Base-by-base conservation (phyloP, 1,140 invertebrate genomes). In the Drosophila arawakana region DNA sequence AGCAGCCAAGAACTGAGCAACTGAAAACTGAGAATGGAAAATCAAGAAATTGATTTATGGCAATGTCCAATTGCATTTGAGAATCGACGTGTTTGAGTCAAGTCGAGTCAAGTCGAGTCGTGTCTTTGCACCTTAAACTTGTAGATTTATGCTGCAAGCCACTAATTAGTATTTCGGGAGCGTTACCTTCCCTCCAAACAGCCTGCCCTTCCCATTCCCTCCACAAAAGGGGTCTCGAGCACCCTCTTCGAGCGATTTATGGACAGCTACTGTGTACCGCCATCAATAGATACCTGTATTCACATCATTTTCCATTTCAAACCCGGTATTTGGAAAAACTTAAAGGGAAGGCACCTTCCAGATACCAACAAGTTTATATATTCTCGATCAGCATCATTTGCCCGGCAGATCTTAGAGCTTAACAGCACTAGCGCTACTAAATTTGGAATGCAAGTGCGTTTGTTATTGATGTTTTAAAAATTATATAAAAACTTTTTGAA, bases 181-280 rank as follows among this genome's bases (percentile, higher is more conserved):
- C 70, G 76, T 77, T 55, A 25, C 30, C 39, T 30, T 13, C 58
- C 41, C 46, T 39, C 34, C 30, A 25, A 21, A 50, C 63, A 1
- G 18, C 18, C 18, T 18, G 18, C 18, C 18, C 18, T 2, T 1
- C 2, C 18, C 18, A 0, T 0, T 35, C 70, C 35, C 39, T 18
- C 11, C n/a, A 43, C 6, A 11, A 39, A 49, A 66, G 69, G 68
- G 68, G 68, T 57, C 2, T 21, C 18, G 18, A 21, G 18, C 18
- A 30, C 25, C 25, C 49, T 43, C 52, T 34, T 15, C 63, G 81
- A 81, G 35, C 81, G 79, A 85, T 85, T 85, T 85, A 85, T 86
- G 81, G 81, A 86, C 78, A 85, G 63, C 79, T 80, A 80, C 77
- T 75, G 72, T 79, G 15, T 57, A n/a, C 21, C 21, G 46, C 18